phyloP scores from a whole-genome alignment of 2,113 vertebrate genomes.

The Tor tambroides region DNA sequence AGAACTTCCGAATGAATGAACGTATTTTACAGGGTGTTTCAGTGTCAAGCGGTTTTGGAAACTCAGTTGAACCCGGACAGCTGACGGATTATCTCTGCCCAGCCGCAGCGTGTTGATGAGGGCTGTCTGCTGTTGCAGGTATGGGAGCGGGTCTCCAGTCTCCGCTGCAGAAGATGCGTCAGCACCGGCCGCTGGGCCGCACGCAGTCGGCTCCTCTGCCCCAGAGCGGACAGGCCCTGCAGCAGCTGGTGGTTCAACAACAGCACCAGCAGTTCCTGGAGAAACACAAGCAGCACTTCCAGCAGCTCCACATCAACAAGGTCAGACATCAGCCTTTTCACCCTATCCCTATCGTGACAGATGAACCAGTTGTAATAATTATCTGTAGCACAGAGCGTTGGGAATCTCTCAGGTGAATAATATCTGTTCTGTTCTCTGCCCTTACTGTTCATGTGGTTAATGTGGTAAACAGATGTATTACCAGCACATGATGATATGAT shows the following conservation, averaged over 20 bases:
- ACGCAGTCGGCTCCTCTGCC: slow-evolving; percentile 97
- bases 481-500: too few relatives aligned
- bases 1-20: neutral
- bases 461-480: too few relatives aligned
- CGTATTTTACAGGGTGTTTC: neutral
- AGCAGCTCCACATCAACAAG: slow-evolving; percentile 94
- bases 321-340: slow-evolving; percentile 63
- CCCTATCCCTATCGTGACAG: neutral
- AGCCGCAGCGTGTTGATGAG: slow-evolving; percentile 69
- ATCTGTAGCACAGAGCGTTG: too few relatives aligned
- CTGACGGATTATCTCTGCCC: neutral
- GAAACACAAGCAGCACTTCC: slow-evolving; percentile 98
- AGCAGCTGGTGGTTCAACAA: slow-evolving; percentile 97
- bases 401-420: too few relatives aligned
- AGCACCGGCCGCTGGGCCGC: slow-evolving; percentile 92
- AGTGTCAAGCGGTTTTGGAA: neutral
- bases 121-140: neutral
- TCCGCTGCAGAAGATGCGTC: slow-evolving; percentile 90
- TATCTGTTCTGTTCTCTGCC: too few relatives aligned
- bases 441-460: too few relatives aligned
- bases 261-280: slow-evolving; percentile 99
- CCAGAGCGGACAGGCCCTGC: slow-evolving; percentile 93
- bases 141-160: slow-evolving; percentile 71
- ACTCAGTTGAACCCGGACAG: neutral
- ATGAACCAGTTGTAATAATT: neutral